Conservation (phyloP, 2,113 vertebrate species). For the Podiceps cristatus region DNA sequence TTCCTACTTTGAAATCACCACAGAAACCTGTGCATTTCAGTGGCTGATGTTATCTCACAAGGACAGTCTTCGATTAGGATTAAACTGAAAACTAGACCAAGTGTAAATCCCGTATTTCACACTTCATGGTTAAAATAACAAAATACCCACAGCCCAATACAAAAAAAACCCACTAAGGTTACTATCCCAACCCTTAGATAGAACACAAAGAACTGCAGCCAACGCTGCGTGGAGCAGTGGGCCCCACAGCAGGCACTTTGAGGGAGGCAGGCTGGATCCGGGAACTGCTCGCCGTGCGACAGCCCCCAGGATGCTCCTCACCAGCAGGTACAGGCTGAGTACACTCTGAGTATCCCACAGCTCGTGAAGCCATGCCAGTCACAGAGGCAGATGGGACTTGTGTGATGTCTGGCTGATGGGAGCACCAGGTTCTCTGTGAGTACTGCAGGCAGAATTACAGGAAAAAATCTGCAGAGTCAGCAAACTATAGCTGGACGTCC, state of each 20-base stretch:
- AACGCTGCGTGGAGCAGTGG: background rate
- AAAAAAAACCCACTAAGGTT: background rate
- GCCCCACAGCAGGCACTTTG: fast-evolving
- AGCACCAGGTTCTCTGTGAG: background rate
- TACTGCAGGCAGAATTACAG: background rate
- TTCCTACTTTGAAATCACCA: background rate
- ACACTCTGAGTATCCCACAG: background rate
- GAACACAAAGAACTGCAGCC: background rate
- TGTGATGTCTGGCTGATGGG: background rate
- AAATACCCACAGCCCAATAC: too few relatives aligned
- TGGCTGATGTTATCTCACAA: background rate
- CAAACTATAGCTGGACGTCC: background rate
- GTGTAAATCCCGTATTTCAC: background rate
- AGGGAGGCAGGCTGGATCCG: too few relatives aligned
- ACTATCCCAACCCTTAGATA: background rate
- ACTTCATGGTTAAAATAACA: background rate
- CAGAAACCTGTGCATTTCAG: background rate
- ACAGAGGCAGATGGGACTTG: background rate
- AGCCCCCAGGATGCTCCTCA: background rate
- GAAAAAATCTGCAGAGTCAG: background rate
- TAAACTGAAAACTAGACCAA: background rate
- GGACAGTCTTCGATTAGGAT: background rate
- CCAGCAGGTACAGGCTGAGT: fast-evolving
- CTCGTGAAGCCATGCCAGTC: background rate
- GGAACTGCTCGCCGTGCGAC: fast-evolving